Conservation (phyloP, 2,888 invertebrate species). For the Geophilus truncorum region DNA sequence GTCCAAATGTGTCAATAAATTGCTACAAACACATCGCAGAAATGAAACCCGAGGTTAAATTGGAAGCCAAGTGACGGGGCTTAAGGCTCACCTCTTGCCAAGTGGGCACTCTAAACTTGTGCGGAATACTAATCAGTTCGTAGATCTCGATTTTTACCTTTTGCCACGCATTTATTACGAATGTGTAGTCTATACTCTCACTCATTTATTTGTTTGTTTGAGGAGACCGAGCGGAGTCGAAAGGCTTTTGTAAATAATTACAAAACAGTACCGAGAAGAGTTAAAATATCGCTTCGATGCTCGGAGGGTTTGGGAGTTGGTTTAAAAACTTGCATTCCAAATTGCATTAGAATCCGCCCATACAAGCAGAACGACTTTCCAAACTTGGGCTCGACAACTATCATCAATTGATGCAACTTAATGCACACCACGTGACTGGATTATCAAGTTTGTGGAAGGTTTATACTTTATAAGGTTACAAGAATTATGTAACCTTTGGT, state of each 20-base stretch:
- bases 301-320: neutral
- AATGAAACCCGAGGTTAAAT: conserved; percentile 17
- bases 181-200: too few relatives aligned
- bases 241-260: neutral
- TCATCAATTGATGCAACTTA: conserved; percentile 17
- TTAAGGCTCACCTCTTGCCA: conserved; percentile 14
- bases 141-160: neutral
- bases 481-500: neutral
- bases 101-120: neutral
- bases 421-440: conserved; percentile 1
- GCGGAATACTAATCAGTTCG: neutral
- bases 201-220: too few relatives aligned
- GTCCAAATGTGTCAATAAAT: conserved; percentile 17
- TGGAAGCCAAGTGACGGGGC: conserved; percentile 6
- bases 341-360: conserved; percentile 12
- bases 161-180: neutral
- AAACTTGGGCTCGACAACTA: conserved; percentile 5
- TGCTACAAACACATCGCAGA: conserved; percentile 15
- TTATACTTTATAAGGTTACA: neutral
- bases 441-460: neutral
- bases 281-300: neutral
- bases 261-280: neutral
- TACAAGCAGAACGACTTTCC: conserved; percentile 15
- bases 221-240: too few relatives aligned
- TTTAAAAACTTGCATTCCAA: neutral